Base-by-base conservation (phyloP, 2,113 vertebrate genomes). In the Petromus typicus region DNA sequence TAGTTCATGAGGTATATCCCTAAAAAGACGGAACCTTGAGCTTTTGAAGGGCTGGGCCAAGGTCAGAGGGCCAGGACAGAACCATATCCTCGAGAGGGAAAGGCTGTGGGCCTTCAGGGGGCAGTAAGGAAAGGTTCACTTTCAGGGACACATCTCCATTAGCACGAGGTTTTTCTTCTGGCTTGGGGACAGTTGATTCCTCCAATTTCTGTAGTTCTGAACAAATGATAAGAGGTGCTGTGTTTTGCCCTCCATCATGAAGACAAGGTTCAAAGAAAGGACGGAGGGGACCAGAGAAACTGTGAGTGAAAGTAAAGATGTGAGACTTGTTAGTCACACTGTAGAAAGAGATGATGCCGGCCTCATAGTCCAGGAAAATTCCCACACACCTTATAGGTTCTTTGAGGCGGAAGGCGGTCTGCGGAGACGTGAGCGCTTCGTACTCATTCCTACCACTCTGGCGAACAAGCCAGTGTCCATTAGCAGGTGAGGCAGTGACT, bases 381-480 rank as follows among this genome's bases (percentile, higher is more conserved):
- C 98, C 99, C 93, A 99, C 97, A 34, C 89, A 98, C 76, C 20
- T 97, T 0, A 98, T 98, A 64, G 94, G 95, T 71, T 97, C 97
- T 11, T 97, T 97, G 23, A 99, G 91, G 69, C 97, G 97, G 76
- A 99, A 75, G 0, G 17, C 54, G 25, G 97, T 98, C 84, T 97
- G 96, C 0, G 98, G 98, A 54, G 97, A 98, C 0, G 98, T 99
- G 97, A 99, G 98, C 16, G 98, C 99, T 23, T 98, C 69, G 0
- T 97, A 99, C 71, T 98, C 98, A n/a, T 98, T 97, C 61, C 97
- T 97, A 2, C 92, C 95, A 83, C 97, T 99, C 90, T 99, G 97
- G 79, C 98, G 98, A 45, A 99, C 17, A 32, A 98, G 99, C 99
- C 99, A 99, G 98, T 98, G 99, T 18, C 99, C 99, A 0, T 99